A percentile compares a stretch with the other conserved stretches of the same genome.
phyloP scores from a whole-genome alignment of 2,888 invertebrate species.

The Meliscaeva auricollis region DNA sequence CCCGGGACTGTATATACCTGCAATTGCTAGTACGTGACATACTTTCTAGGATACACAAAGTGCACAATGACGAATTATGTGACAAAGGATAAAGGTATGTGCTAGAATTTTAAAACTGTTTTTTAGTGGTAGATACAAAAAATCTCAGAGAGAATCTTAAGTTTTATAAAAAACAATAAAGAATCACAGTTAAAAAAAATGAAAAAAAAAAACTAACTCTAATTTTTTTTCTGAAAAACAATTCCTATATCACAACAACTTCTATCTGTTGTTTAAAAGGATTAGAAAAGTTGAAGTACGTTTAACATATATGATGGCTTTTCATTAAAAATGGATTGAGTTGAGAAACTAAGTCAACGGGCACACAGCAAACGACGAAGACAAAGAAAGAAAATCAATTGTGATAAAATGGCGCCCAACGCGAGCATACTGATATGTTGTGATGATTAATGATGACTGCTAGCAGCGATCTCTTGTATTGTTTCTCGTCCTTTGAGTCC shows the following conservation, averaged over 20 bases:
- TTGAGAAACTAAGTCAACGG: neutral
- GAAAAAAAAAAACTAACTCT: neutral
- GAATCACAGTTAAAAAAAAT: neutral
- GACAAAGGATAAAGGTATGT: constrained; percentile 64
- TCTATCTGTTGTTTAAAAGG: too few relatives aligned
- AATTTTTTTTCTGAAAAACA: constrained; percentile 1
- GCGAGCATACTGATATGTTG: neutral
- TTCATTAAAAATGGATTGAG: constrained; percentile 16
- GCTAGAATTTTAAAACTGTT: constrained; percentile 52
- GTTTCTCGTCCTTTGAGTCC: constrained; percentile 26
- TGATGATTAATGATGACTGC: constrained; percentile 34
- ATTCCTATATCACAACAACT: too few relatives aligned
- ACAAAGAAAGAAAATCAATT: constrained; percentile 8
- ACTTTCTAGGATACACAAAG: constrained; percentile 56
- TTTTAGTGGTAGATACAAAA: constrained; percentile 19
- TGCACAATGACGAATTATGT: constrained; percentile 70
- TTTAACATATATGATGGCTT: constrained; percentile 8
- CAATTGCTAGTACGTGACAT: constrained; percentile 69
- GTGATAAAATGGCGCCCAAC: constrained; percentile 24
- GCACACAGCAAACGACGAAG: neutral
- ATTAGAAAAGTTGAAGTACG: neutral
- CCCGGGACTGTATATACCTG: neutral
- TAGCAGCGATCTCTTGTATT: constrained; percentile 24
- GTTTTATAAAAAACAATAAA: neutral
- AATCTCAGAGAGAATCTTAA: constrained; percentile 17